phyloP scores from a whole-genome alignment of 2,797 vertebrate species.

The Premnoplex brunnescens region DNA sequence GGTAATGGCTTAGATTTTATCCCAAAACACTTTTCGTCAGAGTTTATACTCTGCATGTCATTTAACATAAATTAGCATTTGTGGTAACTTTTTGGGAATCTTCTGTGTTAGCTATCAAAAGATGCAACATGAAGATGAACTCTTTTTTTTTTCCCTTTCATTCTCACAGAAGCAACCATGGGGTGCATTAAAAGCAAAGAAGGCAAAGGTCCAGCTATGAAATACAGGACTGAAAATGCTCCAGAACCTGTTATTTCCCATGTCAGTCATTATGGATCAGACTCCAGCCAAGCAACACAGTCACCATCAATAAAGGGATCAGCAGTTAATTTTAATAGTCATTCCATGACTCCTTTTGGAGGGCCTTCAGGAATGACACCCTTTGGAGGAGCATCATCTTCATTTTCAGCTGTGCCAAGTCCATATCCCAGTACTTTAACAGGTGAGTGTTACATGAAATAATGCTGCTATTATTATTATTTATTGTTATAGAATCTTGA shows the following conservation, averaged over 20 bases:
- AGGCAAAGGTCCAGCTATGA: conserved; percentile 88
- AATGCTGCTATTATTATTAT: background rate
- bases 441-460: conserved; percentile 76
- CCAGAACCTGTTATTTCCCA: conserved; percentile 78
- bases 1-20: background rate
- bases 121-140: background rate
- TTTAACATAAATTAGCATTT: background rate
- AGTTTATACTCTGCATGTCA: background rate
- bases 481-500: background rate
- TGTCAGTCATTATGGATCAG: conserved; percentile 85
- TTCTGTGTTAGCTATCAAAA: background rate
- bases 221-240: conserved; percentile 85
- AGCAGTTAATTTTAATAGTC: conserved; percentile 86
- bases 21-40: background rate
- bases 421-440: conserved; percentile 88
- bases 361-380: conserved; percentile 89
- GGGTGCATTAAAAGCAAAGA: conserved; percentile 96
- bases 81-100: background rate
- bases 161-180: conserved; percentile 80
- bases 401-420: conserved; percentile 87
- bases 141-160: background rate
- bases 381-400: conserved; percentile 90
- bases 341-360: conserved; percentile 89
- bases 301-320: conserved; percentile 81
- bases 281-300: conserved; percentile 84